Conservation (phyloP, 2,113 vertebrate species). For the Ptychochromis oligacanthus region DNA sequence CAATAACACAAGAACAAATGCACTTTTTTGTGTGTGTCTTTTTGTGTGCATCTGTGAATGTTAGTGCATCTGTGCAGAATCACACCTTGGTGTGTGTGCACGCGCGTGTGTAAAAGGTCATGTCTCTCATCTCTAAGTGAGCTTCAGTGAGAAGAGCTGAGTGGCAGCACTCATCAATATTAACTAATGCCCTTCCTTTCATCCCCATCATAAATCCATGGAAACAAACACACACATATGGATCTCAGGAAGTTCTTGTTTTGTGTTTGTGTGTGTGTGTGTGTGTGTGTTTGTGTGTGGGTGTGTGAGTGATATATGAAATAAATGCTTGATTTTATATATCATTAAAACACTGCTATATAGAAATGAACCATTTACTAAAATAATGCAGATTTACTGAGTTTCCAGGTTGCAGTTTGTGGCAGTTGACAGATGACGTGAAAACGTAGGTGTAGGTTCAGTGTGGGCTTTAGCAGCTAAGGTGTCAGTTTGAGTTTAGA, state of each 20-base stretch:
- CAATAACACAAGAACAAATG: neutral
- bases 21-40: neutral
- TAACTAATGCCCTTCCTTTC: slow-evolving; percentile 78
- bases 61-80: neutral
- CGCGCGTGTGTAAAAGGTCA: slow-evolving; percentile 70
- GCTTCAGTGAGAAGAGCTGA: slow-evolving; percentile 65
- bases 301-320: neutral
- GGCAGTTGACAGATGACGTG: slow-evolving; percentile 5
- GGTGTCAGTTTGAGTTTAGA: slow-evolving; percentile 16
- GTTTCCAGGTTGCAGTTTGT: neutral
- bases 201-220: slow-evolving; percentile 72
- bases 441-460: slow-evolving; percentile 2
- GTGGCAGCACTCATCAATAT: slow-evolving; percentile 80
- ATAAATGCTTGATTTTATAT: neutral
- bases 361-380: neutral
- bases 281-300: neutral
- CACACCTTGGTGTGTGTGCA: neutral
- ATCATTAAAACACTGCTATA: neutral
- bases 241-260: neutral
- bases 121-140: slow-evolving; percentile 73
- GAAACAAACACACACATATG: slow-evolving; percentile 53
- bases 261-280: neutral
- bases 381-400: neutral
- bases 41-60: neutral
- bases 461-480: neutral